A percentile compares a stretch with the other conserved stretches of the same genome.
These are phyloP conservation scores for Naja naja DNA, from an alignment of 2,113 vertebrate species.

Conservation along the genomic window DNA sequence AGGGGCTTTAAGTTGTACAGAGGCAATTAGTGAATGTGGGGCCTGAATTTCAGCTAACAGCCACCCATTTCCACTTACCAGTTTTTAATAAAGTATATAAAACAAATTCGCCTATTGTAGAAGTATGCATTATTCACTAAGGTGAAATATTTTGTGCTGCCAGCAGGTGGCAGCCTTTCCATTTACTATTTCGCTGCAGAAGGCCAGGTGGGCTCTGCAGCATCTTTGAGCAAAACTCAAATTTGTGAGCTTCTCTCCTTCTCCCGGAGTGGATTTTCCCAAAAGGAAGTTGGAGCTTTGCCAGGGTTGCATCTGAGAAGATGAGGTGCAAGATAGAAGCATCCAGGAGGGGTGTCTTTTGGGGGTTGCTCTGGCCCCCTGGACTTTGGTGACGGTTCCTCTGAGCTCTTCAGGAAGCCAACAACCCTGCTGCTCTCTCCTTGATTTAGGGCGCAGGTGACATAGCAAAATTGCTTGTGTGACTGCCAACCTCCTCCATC, in stretches of 20 bases:
- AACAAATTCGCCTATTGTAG: neutral
- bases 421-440: neutral
- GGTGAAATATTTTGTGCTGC: neutral
- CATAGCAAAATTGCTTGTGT: neutral
- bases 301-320: neutral
- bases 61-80: neutral
- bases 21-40: neutral
- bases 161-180: neutral
- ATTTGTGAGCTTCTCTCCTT: neutral
- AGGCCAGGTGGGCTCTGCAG: no score
- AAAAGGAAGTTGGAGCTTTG: neutral
- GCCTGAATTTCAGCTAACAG: neutral
- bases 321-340: neutral
- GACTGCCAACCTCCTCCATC: conserved; percentile 2
- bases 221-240: neutral
- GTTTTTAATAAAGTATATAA: neutral
- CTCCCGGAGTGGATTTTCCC: neutral
- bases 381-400: neutral
- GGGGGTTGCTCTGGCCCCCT: neutral
- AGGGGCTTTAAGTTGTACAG: neutral
- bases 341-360: neutral
- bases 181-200: neutral
- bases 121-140: neutral
- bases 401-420: neutral
- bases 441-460: conserved; percentile 1